These are phyloP conservation scores for Hipparchia sbordonii DNA, from an alignment of 2,888 invertebrate species.

Conservation along the genomic window DNA sequence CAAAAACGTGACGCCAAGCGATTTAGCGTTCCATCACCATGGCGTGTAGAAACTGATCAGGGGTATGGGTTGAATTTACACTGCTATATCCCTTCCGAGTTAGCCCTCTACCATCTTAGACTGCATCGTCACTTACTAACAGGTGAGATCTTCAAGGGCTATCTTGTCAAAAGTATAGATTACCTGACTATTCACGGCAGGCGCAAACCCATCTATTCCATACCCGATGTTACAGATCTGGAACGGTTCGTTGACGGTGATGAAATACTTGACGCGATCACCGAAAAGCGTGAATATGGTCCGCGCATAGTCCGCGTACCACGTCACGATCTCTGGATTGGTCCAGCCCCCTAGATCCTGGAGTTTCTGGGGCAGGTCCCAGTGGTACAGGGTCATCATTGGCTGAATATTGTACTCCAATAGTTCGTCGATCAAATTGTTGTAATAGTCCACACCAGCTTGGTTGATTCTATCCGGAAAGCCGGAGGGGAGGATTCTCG, in stretches of 20 bases:
- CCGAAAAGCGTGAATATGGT: slow-evolving; percentile 77
- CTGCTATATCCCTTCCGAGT: too few relatives aligned
- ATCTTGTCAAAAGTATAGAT: too few relatives aligned
- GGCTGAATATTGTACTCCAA: slow-evolving; percentile 83
- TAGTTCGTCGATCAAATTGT: slow-evolving; percentile 85
- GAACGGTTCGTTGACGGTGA: slow-evolving; percentile 88
- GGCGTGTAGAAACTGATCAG: too few relatives aligned
- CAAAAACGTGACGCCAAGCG: too few relatives aligned
- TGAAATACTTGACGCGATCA: slow-evolving; percentile 85
- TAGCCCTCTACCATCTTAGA: too few relatives aligned
- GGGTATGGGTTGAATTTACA: too few relatives aligned
- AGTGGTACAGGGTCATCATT: slow-evolving; percentile 83
- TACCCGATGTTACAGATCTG: slow-evolving; percentile 64
- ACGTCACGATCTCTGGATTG: slow-evolving; percentile 84
- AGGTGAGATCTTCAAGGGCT: too few relatives aligned
- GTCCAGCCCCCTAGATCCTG: slow-evolving; percentile 83
- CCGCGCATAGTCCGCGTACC: slow-evolving; percentile 84
- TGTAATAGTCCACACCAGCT: slow-evolving; percentile 87
- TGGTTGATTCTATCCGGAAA: slow-evolving; percentile 82
- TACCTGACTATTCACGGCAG: slow-evolving; percentile 41
- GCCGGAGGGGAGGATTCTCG: slow-evolving; percentile 85
- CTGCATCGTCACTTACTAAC: too few relatives aligned
- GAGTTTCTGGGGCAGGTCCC: slow-evolving; percentile 80
- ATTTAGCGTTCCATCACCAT: too few relatives aligned
- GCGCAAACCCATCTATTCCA: slow-evolving; percentile 62